Evolutionary conservation across 2,113 vertebrate species (phyloP).

Genomic region (Etia nguti): DNA sequence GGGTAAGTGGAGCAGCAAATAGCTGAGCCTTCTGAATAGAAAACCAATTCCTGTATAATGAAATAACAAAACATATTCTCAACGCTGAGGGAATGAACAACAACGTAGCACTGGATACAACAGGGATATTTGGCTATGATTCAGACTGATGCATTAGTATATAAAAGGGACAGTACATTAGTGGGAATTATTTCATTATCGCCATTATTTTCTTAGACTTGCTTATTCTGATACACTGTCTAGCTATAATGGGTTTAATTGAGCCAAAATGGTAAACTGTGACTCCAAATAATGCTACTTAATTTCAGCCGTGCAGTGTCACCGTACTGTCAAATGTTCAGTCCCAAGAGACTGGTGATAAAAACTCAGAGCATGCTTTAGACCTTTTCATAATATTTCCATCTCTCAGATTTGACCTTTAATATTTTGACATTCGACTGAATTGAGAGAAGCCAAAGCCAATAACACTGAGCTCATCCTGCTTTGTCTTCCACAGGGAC

Average conservation of each 20-base stretch:
- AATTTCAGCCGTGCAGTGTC: neutral
- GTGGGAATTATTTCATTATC: slow-evolving; percentile 10
- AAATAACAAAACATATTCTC: slow-evolving; percentile 66
- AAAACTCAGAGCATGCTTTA: slow-evolving; percentile 38
- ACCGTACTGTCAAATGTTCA: neutral
- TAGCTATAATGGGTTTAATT: neutral
- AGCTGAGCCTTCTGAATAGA: slow-evolving; percentile 65
- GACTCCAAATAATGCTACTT: neutral
- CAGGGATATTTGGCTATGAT: slow-evolving; percentile 15
- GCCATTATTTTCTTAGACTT: neutral
- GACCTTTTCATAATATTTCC: slow-evolving; percentile 65
- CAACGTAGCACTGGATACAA: slow-evolving; percentile 32
- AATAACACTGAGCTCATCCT: slow-evolving; percentile 44
- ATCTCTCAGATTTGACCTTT: slow-evolving; percentile 68
- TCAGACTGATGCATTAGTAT: slow-evolving; percentile 7
- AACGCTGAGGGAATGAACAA: slow-evolving; percentile 34
- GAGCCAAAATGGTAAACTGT: neutral
- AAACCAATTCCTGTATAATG: slow-evolving; percentile 68
- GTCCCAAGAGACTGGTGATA: slow-evolving; percentile 6
- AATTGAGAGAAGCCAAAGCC: slow-evolving; percentile 35
- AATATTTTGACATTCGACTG: slow-evolving; percentile 58
- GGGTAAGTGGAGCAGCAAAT: slow-evolving; percentile 74
- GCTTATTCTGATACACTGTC: neutral
- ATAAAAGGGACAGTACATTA: neutral
- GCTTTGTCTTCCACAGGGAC: slow-evolving; percentile 27